Evolutionary conservation across 2,888 invertebrate species (phyloP), one percentile per base, ranked within the genome.

Genomic region (Dryobota labecula): DNA sequence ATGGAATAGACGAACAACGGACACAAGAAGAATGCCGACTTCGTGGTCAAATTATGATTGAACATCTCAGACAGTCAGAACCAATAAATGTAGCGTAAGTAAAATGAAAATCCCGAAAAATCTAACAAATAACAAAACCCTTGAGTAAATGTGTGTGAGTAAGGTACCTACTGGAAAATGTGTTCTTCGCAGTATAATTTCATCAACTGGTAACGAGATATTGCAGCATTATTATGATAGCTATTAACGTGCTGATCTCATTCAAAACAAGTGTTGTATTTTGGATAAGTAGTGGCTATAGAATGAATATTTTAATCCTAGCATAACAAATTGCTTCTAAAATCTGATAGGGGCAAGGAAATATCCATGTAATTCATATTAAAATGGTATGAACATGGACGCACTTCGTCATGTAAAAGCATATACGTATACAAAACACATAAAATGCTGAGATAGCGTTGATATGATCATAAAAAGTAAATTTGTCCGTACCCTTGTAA

Each of bases 401-500:
- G 18, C 45, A 45, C 27, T 60, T 43, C 56, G 41, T 66, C 67
- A 67, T 38, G 47, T 51, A 56, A 68, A 76, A 68, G 54, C 13
- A 45, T 71, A 70, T 72, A 58, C 27, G 60, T 76, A 73, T 65
- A 70, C 67, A 57, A 57, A 73, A 75, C 73, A 45, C 70, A 82
- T 85, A 84, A 85, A 86, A 86, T 71, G 77, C 73, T 69, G 73
- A 81, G 83, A 85, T 82, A 82, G 82, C 80, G 70, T 78, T 85
- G 82, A 86, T 85, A 86, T 83, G 83, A 86, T 83, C 85, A 79
- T 89, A 89, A 88, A 85, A 88, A 87, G 76, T 73, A 83, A 86
- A 87, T 85, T 86, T 84, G 84, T 78, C 74, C 84, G 73, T 77
- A 86, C 87, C 87, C 89, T 78, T 84, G 84, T 86, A 84, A 83